Percentiles rank a stretch among this genome's conserved stretches.
phyloP scores from a whole-genome alignment of 1,140 invertebrate species.

The Penaeus chinensis region DNA sequence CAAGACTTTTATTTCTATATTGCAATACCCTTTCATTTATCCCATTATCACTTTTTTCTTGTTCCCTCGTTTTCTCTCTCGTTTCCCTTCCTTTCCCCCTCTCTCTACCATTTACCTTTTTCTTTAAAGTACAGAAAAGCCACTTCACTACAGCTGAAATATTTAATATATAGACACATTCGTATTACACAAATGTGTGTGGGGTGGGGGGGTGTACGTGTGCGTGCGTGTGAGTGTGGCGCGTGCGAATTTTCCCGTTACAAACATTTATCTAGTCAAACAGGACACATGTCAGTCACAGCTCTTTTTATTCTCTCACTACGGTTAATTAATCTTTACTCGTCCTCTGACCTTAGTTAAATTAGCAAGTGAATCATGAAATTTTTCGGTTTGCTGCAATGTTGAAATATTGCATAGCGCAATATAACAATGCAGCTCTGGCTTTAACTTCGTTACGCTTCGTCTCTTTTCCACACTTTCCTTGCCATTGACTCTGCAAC shows the following conservation, averaged over 20 bases:
- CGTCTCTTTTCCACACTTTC: too few species aligned
- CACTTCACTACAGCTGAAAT: constrained; percentile 45
- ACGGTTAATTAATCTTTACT: too few species aligned
- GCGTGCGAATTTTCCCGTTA: not conserved
- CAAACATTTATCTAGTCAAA: not conserved
- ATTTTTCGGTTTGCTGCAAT: too few species aligned
- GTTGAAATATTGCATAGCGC: too few species aligned
- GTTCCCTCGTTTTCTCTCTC: not conserved
- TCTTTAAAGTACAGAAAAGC: not conserved
- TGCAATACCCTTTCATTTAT: not conserved
- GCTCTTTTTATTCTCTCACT: not conserved
- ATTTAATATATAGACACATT: constrained; percentile 7
- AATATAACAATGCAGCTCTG: too few species aligned
- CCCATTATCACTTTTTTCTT: not conserved
- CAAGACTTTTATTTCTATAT: not conserved
- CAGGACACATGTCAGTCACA: not conserved
- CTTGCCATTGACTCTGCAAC: too few species aligned
- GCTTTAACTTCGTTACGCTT: too few species aligned
- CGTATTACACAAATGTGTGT: not conserved
- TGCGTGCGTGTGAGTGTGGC: not conserved
- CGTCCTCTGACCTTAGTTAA: too few species aligned
- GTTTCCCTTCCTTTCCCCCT: not conserved
- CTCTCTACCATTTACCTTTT: not conserved
- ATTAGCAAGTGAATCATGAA: too few species aligned
- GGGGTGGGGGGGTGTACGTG: not conserved